Conservation (phyloP, 2,888 invertebrate species). For the Netelia fuscicornis region DNA sequence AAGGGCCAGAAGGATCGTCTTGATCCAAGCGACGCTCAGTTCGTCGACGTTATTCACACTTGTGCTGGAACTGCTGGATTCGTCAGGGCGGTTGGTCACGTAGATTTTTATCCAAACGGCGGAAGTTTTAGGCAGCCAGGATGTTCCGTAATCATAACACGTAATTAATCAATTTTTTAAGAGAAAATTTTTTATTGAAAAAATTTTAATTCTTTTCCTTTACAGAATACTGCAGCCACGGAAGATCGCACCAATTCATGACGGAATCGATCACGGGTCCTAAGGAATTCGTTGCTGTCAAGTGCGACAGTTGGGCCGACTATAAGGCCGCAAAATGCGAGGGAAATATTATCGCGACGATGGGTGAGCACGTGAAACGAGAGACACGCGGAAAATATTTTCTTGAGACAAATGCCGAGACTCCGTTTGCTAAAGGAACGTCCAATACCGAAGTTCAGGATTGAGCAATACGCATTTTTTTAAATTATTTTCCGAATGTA, state of each 20-base stretch:
- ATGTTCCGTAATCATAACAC: constrained; percentile 85
- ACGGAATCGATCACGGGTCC: constrained; percentile 88
- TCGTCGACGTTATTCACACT: constrained; percentile 91
- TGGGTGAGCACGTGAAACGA: constrained; percentile 86
- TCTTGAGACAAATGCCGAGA: constrained; percentile 86
- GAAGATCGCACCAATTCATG: constrained; percentile 88
- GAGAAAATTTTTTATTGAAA: constrained; percentile 35
- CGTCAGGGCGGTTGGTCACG: constrained; percentile 88
- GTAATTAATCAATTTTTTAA: constrained; percentile 69
- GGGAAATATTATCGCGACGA: constrained; percentile 80
- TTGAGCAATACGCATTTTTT: background rate
- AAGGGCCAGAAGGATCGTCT: constrained; percentile 85
- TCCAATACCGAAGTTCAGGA: background rate
- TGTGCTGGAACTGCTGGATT: constrained; percentile 89
- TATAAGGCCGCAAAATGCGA: constrained; percentile 85
- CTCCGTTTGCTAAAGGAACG: constrained; percentile 86
- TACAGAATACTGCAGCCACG: constrained; percentile 90
- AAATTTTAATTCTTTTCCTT: constrained; percentile 70
- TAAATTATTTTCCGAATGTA: background rate
- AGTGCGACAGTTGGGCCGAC: constrained; percentile 87
- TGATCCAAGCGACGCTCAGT: constrained; percentile 89
- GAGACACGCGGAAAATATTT: constrained; percentile 87
- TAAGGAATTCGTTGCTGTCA: constrained; percentile 86
- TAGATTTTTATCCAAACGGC: constrained; percentile 91
- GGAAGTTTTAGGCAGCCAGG: constrained; percentile 90